A percentile compares a stretch with the other conserved stretches of the same genome.
Evolutionary conservation across 2,797 vertebrate genomes (phyloP).

Genomic region (Nannoperca obscura): DNA sequence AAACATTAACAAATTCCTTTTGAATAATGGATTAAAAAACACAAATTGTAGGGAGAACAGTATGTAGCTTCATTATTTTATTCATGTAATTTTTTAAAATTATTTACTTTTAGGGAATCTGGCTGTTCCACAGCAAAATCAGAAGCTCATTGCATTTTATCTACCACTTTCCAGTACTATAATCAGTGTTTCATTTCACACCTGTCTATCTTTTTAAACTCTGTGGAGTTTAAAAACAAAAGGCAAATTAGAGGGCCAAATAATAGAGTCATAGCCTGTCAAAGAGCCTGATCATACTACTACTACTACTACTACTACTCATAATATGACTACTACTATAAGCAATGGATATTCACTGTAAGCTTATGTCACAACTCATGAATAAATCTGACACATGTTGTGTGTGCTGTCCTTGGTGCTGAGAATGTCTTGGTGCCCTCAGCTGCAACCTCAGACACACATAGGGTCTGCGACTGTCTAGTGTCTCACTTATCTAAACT

Average conservation of each 20-base stretch:
- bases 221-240: neutral
- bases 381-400: constrained; percentile 9
- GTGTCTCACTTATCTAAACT: constrained; percentile 60
- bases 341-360: neutral
- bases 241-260: neutral
- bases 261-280: neutral
- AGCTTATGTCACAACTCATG: neutral
- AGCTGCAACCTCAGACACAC: constrained; percentile 46
- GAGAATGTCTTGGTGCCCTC: constrained; percentile 34
- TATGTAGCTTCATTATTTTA: neutral
- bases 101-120: constrained; percentile 1
- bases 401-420: constrained; percentile 58
- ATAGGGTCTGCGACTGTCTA: constrained; percentile 52
- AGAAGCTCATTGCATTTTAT: constrained; percentile 30
- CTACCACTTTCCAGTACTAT: neutral
- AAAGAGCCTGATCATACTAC: neutral
- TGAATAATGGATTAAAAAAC: neutral
- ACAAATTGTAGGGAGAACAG: neutral
- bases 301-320: neutral
- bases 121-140: constrained; percentile 16
- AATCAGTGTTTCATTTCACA: neutral
- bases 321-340: neutral
- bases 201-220: neutral
- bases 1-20: neutral
- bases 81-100: neutral